These are phyloP conservation scores for Papilio machaon DNA, from an alignment of 1,140 invertebrate species.

Conservation along the genomic window DNA sequence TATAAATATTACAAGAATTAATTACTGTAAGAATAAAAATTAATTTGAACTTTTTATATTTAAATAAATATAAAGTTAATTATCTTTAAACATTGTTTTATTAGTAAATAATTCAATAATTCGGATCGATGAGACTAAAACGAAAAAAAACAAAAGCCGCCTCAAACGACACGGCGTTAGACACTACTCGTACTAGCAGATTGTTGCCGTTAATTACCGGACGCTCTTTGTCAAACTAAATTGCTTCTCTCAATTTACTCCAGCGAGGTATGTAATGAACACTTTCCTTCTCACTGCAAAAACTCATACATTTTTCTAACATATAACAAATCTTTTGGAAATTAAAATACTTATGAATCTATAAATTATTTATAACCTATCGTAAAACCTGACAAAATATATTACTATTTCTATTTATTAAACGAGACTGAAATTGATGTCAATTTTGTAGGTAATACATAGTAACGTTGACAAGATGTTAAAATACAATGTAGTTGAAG, in stretches of 20 bases:
- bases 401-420: too few relatives aligned
- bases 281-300: not conserved
- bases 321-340: not conserved
- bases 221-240: slow-evolving; percentile 21
- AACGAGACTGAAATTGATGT: too few relatives aligned
- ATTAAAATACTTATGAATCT: not conserved
- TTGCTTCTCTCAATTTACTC: slow-evolving; percentile 21
- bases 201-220: slow-evolving; percentile 18
- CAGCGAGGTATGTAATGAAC: slow-evolving; percentile 3
- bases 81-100: too few relatives aligned
- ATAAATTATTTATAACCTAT: not conserved
- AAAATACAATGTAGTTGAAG: too few relatives aligned
- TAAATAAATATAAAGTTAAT: too few relatives aligned
- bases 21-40: too few relatives aligned
- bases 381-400: too few relatives aligned
- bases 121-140: not conserved
- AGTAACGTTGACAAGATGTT: too few relatives aligned
- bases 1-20: too few relatives aligned
- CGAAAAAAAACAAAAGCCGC: not conserved
- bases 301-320: not conserved
- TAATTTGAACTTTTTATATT: too few relatives aligned
- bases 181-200: not conserved
- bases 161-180: slow-evolving; percentile 10
- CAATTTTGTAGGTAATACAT: too few relatives aligned
- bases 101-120: not conserved